phyloP scores from a whole-genome alignment of 2,113 vertebrate genomes.

The Pan troglodytes region NHGRI_mPanTro3-v2.1_pri NC_072411.2:104841001-104841500 shows the following conservation, averaged over 20 bases:
- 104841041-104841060: neutral
- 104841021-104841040: neutral
- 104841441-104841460: neutral
- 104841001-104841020: neutral
- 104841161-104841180: constrained; percentile 6
- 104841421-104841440: neutral
- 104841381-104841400: neutral
- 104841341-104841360: neutral
- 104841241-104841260: neutral
- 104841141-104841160: neutral
- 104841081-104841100: neutral
- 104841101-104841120: constrained; percentile 17
- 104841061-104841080: neutral
- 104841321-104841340: neutral
- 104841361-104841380: neutral
- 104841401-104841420: neutral
- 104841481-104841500: neutral
- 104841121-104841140: constrained; percentile 37
- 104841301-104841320: neutral
- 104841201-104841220: neutral
- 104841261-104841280: neutral
- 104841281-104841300: neutral
- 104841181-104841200: neutral
- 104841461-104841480: neutral
- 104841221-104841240: constrained; percentile 5